Conservation (phyloP, 2,113 vertebrate genomes). For the Anhinga rufa region DNA sequence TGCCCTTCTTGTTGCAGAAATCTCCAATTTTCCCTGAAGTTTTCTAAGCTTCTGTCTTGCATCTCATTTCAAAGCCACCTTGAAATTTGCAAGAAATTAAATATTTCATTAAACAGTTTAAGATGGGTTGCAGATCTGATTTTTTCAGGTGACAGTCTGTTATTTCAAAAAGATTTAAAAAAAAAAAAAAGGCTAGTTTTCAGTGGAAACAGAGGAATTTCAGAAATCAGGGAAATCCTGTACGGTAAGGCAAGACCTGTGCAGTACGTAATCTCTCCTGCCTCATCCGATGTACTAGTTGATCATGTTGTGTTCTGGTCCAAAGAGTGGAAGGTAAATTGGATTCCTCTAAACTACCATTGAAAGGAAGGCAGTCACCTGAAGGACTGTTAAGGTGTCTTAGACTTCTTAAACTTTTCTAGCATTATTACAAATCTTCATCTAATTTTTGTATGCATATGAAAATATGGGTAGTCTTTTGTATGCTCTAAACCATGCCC, state of each 20-base stretch:
- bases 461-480: neutral
- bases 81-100: neutral
- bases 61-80: neutral
- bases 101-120: neutral
- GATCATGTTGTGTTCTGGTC: neutral
- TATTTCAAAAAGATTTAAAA: neutral
- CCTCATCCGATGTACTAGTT: neutral
- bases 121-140: neutral
- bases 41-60: neutral
- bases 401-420: neutral
- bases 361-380: neutral
- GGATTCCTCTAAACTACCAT: neutral
- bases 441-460: neutral
- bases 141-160: neutral
- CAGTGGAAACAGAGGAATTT: neutral
- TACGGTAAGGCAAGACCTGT: neutral
- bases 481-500: neutral
- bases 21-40: neutral
- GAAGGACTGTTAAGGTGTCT: neutral
- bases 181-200: neutral
- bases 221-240: neutral
- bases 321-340: neutral
- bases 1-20: neutral
- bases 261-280: neutral
- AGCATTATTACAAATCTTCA: neutral